Conservation (phyloP, 1,140 invertebrate species). For the Polyergus mexicanus region DNA sequence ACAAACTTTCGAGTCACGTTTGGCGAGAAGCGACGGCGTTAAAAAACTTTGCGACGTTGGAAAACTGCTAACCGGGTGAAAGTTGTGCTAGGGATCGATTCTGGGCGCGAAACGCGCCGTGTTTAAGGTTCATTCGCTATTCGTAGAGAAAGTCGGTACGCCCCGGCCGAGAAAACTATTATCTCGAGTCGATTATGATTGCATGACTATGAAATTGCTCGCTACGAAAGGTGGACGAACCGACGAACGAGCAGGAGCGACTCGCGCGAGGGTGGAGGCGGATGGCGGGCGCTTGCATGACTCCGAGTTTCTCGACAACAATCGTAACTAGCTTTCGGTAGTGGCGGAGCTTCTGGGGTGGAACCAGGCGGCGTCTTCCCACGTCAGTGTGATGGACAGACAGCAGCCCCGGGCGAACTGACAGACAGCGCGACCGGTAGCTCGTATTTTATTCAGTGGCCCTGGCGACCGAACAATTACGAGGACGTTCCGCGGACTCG, state of each 20-base stretch:
- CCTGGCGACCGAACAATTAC: conserved; percentile 86
- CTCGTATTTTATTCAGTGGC: conserved; percentile 86
- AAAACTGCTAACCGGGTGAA: conserved; percentile 18
- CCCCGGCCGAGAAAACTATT: conserved; percentile 79
- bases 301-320: conserved; percentile 84
- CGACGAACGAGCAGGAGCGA: conserved; percentile 39
- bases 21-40: not conserved
- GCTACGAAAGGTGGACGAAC: conserved; percentile 49
- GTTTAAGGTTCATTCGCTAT: not conserved
- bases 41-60: not conserved
- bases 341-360: conserved; percentile 79
- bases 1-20: not conserved
- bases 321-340: conserved; percentile 86
- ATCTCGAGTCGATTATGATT: conserved; percentile 83
- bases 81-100: not conserved
- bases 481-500: conserved; percentile 65
- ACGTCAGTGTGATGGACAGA: conserved; percentile 86
- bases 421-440: conserved; percentile 85
- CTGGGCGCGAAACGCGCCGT: conserved; percentile 5
- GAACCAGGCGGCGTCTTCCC: conserved; percentile 86
- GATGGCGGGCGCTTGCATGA: conserved; percentile 81
- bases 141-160: conserved; percentile 10
- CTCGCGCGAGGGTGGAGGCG: conserved; percentile 51
- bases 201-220: conserved; percentile 84
- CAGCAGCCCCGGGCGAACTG: conserved; percentile 83